Conservation (phyloP, 2,113 vertebrate species). For the Rhizomys pruinosus region DNA sequence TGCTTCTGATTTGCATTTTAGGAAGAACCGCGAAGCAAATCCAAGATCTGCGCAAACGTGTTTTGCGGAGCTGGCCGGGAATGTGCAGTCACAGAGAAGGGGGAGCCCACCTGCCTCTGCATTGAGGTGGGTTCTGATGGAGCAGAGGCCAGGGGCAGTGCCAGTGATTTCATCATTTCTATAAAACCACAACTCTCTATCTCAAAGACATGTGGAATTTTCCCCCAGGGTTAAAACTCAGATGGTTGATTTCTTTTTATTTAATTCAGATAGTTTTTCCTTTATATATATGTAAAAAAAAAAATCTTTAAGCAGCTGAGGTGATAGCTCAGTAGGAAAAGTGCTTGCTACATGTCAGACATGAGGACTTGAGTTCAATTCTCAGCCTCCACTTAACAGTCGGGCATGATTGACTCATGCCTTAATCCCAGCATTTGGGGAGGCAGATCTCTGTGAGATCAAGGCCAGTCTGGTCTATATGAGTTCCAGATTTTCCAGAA, state of each 20-base stretch:
- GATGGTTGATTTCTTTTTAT: not conserved
- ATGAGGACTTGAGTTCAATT: not conserved
- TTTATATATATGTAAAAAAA: not conserved
- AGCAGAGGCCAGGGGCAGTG: not conserved
- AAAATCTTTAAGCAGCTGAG: not conserved
- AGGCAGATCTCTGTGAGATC: too few species aligned
- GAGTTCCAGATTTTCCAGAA: too few species aligned
- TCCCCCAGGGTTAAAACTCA: slow-evolving; percentile 8
- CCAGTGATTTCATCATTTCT: not conserved
- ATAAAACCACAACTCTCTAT: not conserved
- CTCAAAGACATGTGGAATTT: not conserved
- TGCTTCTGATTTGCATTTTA: slow-evolving; percentile 78
- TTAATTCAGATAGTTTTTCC: not conserved
- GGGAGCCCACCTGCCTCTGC: slow-evolving; percentile 96
- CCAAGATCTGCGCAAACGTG: slow-evolving; percentile 99
- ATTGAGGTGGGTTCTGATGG: slow-evolving; percentile 91
- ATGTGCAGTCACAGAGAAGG: slow-evolving; percentile 96
- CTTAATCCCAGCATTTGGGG: too few species aligned
- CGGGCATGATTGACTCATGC: too few species aligned
- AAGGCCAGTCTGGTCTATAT: too few species aligned
- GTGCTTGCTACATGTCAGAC: not conserved
- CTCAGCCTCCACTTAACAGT: too few species aligned
- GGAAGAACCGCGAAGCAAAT: slow-evolving; percentile 96
- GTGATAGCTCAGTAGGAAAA: not conserved
- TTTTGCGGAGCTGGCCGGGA: slow-evolving; percentile 98